Percentiles rank a stretch among this genome's conserved stretches.
phyloP scores from a whole-genome alignment of 2,113 vertebrate genomes.

The Lates calcarifer region DNA sequence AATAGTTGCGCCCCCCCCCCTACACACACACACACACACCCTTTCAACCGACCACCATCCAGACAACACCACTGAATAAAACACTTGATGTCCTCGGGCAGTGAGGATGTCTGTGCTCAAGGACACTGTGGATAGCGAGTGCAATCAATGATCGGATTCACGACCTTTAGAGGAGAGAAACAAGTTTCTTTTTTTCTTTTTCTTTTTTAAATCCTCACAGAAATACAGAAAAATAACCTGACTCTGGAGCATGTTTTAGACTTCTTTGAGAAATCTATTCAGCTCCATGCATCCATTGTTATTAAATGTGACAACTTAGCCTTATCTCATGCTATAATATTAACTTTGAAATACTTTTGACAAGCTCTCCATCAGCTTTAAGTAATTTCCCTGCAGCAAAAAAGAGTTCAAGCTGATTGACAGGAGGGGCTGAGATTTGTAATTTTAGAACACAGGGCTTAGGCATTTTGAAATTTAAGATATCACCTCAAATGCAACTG shows the following conservation, averaged over 20 bases:
- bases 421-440: background rate
- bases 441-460: background rate
- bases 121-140: constrained; percentile 50
- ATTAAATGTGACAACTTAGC: constrained; percentile 6
- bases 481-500: background rate
- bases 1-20: background rate
- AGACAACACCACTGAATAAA: constrained; percentile 43
- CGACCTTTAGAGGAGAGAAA: constrained; percentile 17
- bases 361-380: constrained; percentile 1
- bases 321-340: background rate
- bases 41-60: constrained; percentile 32
- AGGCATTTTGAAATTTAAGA: constrained; percentile 3
- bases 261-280: constrained; percentile 19
- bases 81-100: constrained; percentile 40
- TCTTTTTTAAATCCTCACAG: background rate
- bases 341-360: constrained; percentile 17
- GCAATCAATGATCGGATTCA: constrained; percentile 50
- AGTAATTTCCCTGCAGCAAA: background rate
- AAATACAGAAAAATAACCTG: constrained; percentile 27
- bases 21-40: too few relatives aligned
- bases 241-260: constrained; percentile 3
- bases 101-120: constrained; percentile 62
- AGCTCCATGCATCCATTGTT: constrained; percentile 18
- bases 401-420: background rate
- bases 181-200: background rate